A percentile compares a stretch with the other conserved stretches of the same genome.
Evolutionary conservation across 2,888 invertebrate genomes (phyloP).

Genomic region (Herminia tarsipennalis): DNA sequence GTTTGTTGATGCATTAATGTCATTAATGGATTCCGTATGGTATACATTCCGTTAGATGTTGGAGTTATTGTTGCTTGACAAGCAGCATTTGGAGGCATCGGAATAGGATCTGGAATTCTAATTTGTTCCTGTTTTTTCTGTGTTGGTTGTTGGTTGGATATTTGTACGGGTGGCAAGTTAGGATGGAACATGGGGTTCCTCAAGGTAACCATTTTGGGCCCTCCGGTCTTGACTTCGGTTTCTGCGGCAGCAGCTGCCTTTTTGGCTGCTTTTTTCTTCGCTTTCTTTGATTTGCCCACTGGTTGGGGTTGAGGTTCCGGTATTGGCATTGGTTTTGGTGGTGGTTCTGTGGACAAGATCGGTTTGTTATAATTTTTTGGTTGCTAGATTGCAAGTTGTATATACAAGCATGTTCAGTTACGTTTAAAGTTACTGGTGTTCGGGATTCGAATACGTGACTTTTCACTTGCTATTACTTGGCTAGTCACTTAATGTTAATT

Average conservation of each 20-base stretch:
- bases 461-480: too few species aligned
- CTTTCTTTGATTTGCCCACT: slow-evolving; percentile 71
- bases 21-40: slow-evolving; percentile 91
- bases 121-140: slow-evolving; percentile 69
- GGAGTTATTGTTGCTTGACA: slow-evolving; percentile 83
- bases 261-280: slow-evolving; percentile 78
- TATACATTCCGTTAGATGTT: slow-evolving; percentile 90
- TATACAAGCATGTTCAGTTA: too few species aligned
- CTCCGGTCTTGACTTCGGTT: too few species aligned
- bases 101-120: slow-evolving; percentile 76
- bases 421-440: too few species aligned
- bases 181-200: slow-evolving; percentile 92
- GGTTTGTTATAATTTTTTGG: too few species aligned
- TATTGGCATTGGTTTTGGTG: slow-evolving; percentile 63
- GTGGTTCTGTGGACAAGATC: slow-evolving; percentile 67
- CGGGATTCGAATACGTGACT: too few species aligned
- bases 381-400: too few species aligned
- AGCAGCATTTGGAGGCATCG: slow-evolving; percentile 77
- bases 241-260: slow-evolving; percentile 75
- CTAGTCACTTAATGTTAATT: too few species aligned
- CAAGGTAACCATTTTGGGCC: slow-evolving; percentile 91
- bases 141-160: slow-evolving; percentile 53
- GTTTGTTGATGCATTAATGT: slow-evolving; percentile 81
- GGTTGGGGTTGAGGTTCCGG: slow-evolving; percentile 58
- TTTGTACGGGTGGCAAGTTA: slow-evolving; percentile 73